A percentile compares a stretch with the other conserved stretches of the same genome.
Conservation (phyloP, 2,797 vertebrate species). For the Morelia viridis region DNA sequence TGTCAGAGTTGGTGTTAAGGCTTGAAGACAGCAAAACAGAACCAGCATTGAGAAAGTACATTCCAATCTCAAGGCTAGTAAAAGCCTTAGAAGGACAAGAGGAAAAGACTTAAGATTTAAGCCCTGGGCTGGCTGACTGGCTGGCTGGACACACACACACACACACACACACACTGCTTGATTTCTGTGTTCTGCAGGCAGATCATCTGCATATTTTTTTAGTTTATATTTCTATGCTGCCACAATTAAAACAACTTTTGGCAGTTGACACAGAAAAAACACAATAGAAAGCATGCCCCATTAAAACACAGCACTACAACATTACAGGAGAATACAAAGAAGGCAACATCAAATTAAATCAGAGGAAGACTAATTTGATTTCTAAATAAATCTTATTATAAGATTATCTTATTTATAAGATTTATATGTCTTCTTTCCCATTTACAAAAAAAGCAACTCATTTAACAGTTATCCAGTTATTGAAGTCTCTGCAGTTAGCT, state of each 20-base stretch:
- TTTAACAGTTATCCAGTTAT: not conserved
- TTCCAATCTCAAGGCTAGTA: not conserved
- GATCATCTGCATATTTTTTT: not conserved
- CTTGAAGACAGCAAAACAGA: not conserved
- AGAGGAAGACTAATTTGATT: not conserved
- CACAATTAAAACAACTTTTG: not conserved
- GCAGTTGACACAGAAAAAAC: not conserved
- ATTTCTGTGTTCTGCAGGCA: not conserved
- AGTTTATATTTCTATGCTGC: not conserved
- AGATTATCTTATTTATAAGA: not conserved
- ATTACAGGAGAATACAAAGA: not conserved
- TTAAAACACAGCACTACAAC: not conserved
- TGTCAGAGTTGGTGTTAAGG: not conserved
- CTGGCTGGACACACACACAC: not conserved
- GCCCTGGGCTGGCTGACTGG: not conserved
- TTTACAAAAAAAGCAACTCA: not conserved
- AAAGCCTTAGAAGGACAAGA: not conserved
- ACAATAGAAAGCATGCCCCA: not conserved
- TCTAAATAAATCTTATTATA: not conserved
- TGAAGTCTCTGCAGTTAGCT: not conserved
- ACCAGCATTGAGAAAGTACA: not conserved
- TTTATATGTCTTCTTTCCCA: not conserved
- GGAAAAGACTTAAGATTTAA: not conserved
- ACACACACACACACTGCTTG: not conserved
- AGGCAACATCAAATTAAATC: not conserved